A percentile compares a stretch with the other conserved stretches of the same genome.
phyloP scores from a whole-genome alignment of 2,888 invertebrate species.

The Strigamia maritima region DNA sequence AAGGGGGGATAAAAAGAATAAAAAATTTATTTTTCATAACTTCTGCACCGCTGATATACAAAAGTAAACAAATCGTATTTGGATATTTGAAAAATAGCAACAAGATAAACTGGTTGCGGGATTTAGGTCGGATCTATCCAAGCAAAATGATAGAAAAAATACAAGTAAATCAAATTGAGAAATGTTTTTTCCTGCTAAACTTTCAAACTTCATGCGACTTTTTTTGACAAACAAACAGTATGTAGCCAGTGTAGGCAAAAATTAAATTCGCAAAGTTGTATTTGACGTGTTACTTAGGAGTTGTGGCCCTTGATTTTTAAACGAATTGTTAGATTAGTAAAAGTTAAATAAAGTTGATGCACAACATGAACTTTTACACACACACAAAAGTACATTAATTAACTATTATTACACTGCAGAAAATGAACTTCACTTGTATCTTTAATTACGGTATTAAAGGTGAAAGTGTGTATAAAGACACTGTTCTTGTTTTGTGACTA shows the following conservation, averaged over 20 bases:
- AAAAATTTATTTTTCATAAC: constrained; percentile 26
- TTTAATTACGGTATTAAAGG: too few relatives aligned
- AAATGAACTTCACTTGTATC: too few relatives aligned
- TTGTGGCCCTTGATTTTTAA: neutral
- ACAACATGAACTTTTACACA: too few relatives aligned
- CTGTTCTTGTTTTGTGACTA: too few relatives aligned
- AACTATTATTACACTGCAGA: too few relatives aligned
- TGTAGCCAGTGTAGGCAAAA: neutral
- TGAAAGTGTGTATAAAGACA: too few relatives aligned
- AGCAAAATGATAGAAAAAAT: neutral
- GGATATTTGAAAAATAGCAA: constrained; percentile 5
- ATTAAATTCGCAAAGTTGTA: too few relatives aligned
- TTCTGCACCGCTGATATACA: constrained; percentile 15
- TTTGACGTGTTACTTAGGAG: too few relatives aligned
- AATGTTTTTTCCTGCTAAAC: neutral
- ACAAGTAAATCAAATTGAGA: constrained; percentile 17
- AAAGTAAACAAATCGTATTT: constrained; percentile 9
- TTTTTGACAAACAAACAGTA: neutral
- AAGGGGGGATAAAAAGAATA: neutral
- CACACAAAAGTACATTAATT: too few relatives aligned
- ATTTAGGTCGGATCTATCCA: neutral
- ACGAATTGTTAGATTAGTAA: too few relatives aligned
- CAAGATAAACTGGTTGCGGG: constrained; percentile 11
- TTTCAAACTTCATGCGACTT: neutral
- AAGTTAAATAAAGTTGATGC: too few relatives aligned